phyloP scores from a whole-genome alignment of 2,113 vertebrate species.

The Bagarius yarrelli region DNA sequence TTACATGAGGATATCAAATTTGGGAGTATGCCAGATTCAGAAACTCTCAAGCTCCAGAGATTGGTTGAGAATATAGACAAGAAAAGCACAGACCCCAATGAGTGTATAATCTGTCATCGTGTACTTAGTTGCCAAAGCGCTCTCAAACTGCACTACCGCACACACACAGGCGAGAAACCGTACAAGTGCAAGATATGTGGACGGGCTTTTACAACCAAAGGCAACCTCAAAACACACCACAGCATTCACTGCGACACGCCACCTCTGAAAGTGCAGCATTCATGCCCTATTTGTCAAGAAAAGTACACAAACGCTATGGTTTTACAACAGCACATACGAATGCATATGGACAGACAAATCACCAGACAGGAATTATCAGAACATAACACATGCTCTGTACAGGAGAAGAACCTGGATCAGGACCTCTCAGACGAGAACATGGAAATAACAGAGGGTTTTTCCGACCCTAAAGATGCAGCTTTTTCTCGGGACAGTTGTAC shows the following conservation, averaged over 20 bases:
- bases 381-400: constrained; percentile 88
- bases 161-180: constrained; percentile 93
- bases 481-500: constrained; percentile 88
- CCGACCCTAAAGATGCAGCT: constrained; percentile 82
- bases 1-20: constrained; percentile 94
- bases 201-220: constrained; percentile 96
- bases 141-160: constrained; percentile 98
- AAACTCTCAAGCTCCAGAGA: constrained; percentile 94
- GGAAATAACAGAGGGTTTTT: constrained; percentile 81
- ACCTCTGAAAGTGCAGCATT: constrained; percentile 90
- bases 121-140: constrained; percentile 97
- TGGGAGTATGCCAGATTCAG: constrained; percentile 88
- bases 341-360: constrained; percentile 98
- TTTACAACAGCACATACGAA: constrained; percentile 94
- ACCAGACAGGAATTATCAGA: constrained; percentile 92
- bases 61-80: constrained; percentile 98
- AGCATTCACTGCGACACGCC: constrained; percentile 96
- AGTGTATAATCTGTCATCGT: constrained; percentile 94
- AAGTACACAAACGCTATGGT: constrained; percentile 98
- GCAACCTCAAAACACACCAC: constrained; percentile 97
- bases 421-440: constrained; percentile 85
- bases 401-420: constrained; percentile 89
- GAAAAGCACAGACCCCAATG: constrained; percentile 89
- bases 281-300: constrained; percentile 98
- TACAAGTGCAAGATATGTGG: constrained; percentile 97